Base-by-base conservation (phyloP, 1,140 invertebrate genomes). In the Drosophila mauritiana region DNA sequence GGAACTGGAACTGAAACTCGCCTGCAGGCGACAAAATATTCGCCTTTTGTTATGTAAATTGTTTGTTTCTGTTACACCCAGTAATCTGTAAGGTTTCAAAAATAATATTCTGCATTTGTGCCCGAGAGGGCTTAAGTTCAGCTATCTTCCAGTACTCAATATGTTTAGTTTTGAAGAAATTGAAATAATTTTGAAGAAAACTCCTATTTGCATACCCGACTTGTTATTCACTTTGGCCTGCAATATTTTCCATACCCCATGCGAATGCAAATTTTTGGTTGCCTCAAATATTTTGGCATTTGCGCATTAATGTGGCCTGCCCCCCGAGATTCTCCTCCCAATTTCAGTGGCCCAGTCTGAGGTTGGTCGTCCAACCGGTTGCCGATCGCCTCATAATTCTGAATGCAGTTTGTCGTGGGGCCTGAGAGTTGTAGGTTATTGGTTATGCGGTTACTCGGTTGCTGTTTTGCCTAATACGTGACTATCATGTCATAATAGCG, bases 401-500 rank as follows among this genome's bases (percentile, higher is more conserved):
- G 46, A 74, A 80, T 80, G 78, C 78, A 76, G 65, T 72, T 77
- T 82, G 52, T 86, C 78, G 80, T 75, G 75, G 70, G 57, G 61
- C 39, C 59, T 22, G 39, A 25, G 39, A 25, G 62, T 61, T 59
- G 79, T 76, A 64, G 72, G 59, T 52, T 68, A 57, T 46, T 72
- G 72, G 48, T 54, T 67, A 58, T 52, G 48, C 54, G 37, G 54
- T 64, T 63, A 62, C 59, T 65, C 56, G 78, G 73, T 62, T 72
- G 73, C 73, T 73, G 76, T 78, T 83, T 79, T 73, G 84, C 84
- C 77, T 88, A 88, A 88, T 88, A 89, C 84, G 84, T 88, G 85
- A 88, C 80, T 88, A 88, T 84, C 84, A 88, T 89, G 83, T 88
- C 83, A 88, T 88, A 88, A 88, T 83, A 88, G 80, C 83, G 84